These are phyloP conservation scores for Rhagonycha lutea DNA, from an alignment of 2,888 invertebrate genomes.

Conservation along the genomic window DNA sequence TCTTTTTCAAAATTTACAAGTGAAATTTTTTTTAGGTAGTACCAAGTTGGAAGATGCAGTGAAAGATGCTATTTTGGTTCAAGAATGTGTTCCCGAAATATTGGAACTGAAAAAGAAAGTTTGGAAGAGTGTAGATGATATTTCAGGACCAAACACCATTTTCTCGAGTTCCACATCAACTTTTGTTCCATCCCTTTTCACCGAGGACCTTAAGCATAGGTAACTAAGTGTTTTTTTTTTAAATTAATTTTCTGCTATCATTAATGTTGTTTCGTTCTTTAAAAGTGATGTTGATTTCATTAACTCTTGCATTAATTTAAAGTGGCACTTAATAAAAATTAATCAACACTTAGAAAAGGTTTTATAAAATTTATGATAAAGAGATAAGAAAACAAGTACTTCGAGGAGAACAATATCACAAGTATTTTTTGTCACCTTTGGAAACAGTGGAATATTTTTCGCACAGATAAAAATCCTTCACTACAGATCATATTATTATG, in stretches of 20 bases:
- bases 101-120: constrained; percentile 82
- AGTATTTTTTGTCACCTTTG: no score
- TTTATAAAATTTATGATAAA: no score
- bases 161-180: constrained; percentile 94
- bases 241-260: not conserved
- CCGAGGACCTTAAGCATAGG: constrained; percentile 76
- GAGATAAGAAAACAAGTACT: no score
- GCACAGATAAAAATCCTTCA: no score
- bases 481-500: no score
- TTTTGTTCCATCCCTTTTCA: constrained; percentile 85
- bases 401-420: no score
- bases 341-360: no score
- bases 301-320: not conserved
- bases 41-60: constrained; percentile 71
- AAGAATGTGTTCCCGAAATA: constrained; percentile 94
- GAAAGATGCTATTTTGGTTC: constrained; percentile 78
- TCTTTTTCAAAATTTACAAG: not conserved
- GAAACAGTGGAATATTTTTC: no score
- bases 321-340: not conserved
- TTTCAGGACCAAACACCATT: constrained; percentile 77
- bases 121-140: constrained; percentile 75
- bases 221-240: constrained; percentile 29
- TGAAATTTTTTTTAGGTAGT: constrained; percentile 58
- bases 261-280: not conserved
- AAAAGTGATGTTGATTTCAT: not conserved